Percentiles rank a stretch among this genome's conserved stretches.
Evolutionary conservation across 2,113 vertebrate genomes (phyloP).

Genomic region (Noctilio leporinus): DNA sequence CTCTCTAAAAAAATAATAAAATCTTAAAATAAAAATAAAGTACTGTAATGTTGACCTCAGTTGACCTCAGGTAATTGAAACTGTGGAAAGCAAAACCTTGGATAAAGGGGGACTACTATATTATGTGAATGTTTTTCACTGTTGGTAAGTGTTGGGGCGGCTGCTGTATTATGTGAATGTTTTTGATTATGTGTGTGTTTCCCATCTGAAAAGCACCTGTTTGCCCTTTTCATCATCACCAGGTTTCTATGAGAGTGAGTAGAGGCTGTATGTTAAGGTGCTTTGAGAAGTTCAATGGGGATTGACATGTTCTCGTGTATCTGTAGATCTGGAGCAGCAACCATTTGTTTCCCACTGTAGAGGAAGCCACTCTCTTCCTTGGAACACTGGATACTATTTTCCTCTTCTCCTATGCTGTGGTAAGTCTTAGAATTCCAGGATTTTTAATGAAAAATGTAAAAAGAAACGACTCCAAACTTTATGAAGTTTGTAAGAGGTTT

Average conservation of each 20-base stretch:
- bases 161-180: not conserved
- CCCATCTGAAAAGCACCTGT: not conserved
- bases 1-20: too few species aligned
- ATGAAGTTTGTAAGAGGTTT: not conserved
- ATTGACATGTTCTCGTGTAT: not conserved
- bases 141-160: too few species aligned
- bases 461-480: not conserved
- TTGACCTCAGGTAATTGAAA: not conserved
- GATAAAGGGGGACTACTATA: not conserved
- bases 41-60: not conserved
- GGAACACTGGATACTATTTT: conserved; percentile 93
- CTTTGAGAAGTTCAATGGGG: fast-evolving
- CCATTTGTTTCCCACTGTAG: conserved; percentile 83
- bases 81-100: not conserved
- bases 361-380: conserved; percentile 92
- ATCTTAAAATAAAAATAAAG: too few species aligned
- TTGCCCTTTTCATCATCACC: not conserved
- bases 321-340: conserved; percentile 88
- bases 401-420: conserved; percentile 96
- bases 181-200: not conserved
- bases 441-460: not conserved
- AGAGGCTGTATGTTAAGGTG: not conserved
- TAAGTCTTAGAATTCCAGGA: conserved; percentile 76
- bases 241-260: not conserved
- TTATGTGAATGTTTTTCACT: not conserved